A percentile compares a stretch with the other conserved stretches of the same genome.
Evolutionary conservation across 2,113 vertebrate species (phyloP).

Genomic region (Pseudorhombus dupliciocellatus): DNA sequence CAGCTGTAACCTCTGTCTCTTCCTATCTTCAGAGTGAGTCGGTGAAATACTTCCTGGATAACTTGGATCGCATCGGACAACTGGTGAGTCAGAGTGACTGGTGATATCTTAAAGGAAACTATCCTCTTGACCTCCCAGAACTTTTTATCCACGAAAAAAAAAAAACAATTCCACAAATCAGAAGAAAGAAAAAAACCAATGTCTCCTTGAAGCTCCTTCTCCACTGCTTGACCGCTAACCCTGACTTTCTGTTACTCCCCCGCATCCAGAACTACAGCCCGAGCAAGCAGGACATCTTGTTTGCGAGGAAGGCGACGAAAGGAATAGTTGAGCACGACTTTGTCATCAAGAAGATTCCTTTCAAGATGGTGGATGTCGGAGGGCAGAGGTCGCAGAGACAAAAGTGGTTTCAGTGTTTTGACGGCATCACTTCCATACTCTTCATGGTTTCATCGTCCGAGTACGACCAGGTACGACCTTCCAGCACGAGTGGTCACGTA

Average conservation of each 20-base stretch:
- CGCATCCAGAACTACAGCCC: constrained; percentile 89
- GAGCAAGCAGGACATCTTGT: constrained; percentile 93
- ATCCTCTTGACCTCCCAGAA: too few species aligned
- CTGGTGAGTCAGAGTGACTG: constrained; percentile 85
- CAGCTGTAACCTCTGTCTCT: constrained; percentile 36
- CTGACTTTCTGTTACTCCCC: too few species aligned
- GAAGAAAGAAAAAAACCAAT: too few species aligned
- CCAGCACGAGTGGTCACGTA: neutral
- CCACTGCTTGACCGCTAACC: too few species aligned
- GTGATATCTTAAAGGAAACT: neutral
- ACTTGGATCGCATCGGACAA: constrained; percentile 95
- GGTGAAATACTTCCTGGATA: constrained; percentile 97
- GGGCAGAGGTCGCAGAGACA: constrained; percentile 96
- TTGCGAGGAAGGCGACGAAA: constrained; percentile 96
- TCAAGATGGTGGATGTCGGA: constrained; percentile 98
- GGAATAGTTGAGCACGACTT: constrained; percentile 98
- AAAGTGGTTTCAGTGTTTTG: constrained; percentile 99
- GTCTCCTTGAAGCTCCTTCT: neutral
- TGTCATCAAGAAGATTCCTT: constrained; percentile 96
- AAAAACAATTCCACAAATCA: too few species aligned
- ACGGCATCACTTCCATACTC: constrained; percentile 95
- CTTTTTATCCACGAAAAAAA: too few species aligned
- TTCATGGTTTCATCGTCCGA: constrained; percentile 98
- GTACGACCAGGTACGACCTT: constrained; percentile 86
- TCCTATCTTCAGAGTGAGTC: constrained; percentile 89